Percentiles rank a stretch among this genome's conserved stretches.
Conservation (phyloP, 2,888 invertebrate genomes). For the Harpalus rufipes region DNA sequence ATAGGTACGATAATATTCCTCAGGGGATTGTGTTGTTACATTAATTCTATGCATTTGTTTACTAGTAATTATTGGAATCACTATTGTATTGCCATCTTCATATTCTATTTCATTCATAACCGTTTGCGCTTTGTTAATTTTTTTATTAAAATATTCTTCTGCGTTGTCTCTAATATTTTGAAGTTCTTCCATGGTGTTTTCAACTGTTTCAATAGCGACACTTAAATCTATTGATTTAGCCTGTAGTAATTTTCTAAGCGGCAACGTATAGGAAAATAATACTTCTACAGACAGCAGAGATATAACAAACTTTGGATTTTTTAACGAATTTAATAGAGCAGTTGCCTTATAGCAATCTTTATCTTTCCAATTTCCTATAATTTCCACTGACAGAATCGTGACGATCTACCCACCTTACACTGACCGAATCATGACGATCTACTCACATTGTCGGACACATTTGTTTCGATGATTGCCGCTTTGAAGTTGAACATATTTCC, state of each 20-base stretch:
- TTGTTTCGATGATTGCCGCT: slow-evolving; percentile 20
- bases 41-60: slow-evolving; percentile 15
- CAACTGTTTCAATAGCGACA: slow-evolving; percentile 2
- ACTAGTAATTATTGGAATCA: slow-evolving; percentile 13
- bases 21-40: slow-evolving; percentile 3
- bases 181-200: slow-evolving; percentile 6
- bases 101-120: slow-evolving; percentile 2
- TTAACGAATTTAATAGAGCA: slow-evolving; percentile 20
- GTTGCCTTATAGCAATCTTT: slow-evolving; percentile 37
- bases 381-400: slow-evolving; percentile 11
- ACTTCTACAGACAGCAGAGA: slow-evolving; percentile 5
- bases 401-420: slow-evolving; percentile 13
- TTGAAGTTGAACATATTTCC: not conserved
- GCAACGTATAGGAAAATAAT: slow-evolving; percentile 4
- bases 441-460: slow-evolving; percentile 33
- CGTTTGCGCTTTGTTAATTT: not conserved
- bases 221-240: slow-evolving; percentile 10
- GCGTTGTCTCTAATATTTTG: slow-evolving; percentile 13
- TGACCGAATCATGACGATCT: slow-evolving; percentile 33
- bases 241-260: slow-evolving; percentile 13
- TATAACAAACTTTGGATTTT: slow-evolving; percentile 12
- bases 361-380: slow-evolving; percentile 15
- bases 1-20: slow-evolving; percentile 7
- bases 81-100: slow-evolving; percentile 7
- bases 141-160: slow-evolving; percentile 2